Conservation (phyloP, 2,113 vertebrate species). For the Cebus imitator region DNA sequence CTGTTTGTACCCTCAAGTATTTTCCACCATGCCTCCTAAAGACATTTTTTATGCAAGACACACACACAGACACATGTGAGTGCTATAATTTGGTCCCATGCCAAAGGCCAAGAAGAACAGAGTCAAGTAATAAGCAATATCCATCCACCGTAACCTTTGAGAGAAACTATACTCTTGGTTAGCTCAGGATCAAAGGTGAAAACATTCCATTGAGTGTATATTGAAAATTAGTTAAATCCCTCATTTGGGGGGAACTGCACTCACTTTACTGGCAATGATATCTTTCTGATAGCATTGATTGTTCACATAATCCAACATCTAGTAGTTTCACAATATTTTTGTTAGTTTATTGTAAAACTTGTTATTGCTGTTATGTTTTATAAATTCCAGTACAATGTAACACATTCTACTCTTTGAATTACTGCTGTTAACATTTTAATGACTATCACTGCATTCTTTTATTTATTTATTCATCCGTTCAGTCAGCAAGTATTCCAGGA, state of each 20-base stretch:
- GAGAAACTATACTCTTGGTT: not conserved
- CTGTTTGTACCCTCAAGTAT: not conserved
- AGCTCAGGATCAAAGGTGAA: not conserved
- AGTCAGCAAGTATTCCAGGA: not conserved
- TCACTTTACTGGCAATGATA: not conserved
- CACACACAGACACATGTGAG: not conserved
- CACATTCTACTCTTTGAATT: not conserved
- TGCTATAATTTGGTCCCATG: not conserved
- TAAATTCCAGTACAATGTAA: not conserved
- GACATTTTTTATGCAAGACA: not conserved
- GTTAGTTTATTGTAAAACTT: not conserved
- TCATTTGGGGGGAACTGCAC: not conserved
- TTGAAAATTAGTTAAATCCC: not conserved
- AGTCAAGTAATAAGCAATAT: not conserved
- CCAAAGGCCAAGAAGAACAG: not conserved
- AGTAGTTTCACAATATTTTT: not conserved
- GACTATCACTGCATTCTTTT: not conserved
- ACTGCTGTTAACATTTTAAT: not conserved
- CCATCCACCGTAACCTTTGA: not conserved
- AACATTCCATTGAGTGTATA: not conserved
- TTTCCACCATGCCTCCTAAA: not conserved
- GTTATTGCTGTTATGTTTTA: not conserved
- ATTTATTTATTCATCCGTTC: not conserved
- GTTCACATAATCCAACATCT: too few relatives aligned
- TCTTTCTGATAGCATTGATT: not conserved